phyloP scores from a whole-genome alignment of 2,888 invertebrate species.

The Junonia oenone region DNA sequence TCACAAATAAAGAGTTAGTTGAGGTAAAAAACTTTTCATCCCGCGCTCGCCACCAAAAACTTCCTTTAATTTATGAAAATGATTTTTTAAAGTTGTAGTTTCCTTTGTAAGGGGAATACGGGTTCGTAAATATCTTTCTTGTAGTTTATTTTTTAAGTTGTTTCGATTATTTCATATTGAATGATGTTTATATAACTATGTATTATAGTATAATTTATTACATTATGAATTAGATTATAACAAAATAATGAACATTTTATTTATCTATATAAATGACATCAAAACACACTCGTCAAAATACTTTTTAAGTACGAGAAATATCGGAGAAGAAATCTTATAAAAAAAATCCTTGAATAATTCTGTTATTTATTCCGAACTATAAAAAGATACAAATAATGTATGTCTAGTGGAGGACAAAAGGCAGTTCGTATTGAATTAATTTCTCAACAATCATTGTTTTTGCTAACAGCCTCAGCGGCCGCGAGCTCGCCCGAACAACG shows the following conservation, averaged over 20 bases:
- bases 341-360: no score
- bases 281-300: no score
- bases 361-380: background rate
- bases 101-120: constrained; percentile 17
- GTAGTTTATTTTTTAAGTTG: background rate
- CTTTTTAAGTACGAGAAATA: no score
- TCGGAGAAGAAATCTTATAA: no score
- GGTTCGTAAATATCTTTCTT: constrained; percentile 1
- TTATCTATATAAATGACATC: no score
- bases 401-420: constrained; percentile 7
- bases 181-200: background rate
- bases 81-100: constrained; percentile 38
- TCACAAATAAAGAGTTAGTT: constrained; percentile 71
- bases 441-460: constrained; percentile 30
- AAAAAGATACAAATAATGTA: background rate
- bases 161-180: background rate
- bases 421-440: constrained; percentile 29
- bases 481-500: constrained; percentile 34
- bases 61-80: constrained; percentile 39
- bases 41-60: constrained; percentile 26
- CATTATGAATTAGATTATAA: no score
- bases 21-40: constrained; percentile 53
- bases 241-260: no score
- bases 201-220: no score
- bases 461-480: constrained; percentile 28